Evolutionary conservation across 1,140 invertebrate genomes (phyloP), one percentile per base, ranked within the genome.

Genomic region (Sycobia sp.): DNA sequence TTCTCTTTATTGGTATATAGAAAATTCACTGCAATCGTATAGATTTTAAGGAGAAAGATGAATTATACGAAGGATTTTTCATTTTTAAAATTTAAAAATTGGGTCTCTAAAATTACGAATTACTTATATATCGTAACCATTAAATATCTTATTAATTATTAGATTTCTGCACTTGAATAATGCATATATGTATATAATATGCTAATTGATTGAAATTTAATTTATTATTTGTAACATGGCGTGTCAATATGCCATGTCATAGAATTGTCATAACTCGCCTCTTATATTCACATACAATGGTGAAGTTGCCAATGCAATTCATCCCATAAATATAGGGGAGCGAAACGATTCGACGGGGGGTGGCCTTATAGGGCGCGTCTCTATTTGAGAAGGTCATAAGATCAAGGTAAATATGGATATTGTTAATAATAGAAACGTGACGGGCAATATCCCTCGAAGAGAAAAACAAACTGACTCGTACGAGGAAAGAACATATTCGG

Each of bases 371-470:
- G 18, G 46, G 32, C 32, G 36, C 8, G 23, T 2, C 22, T 61
- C 16, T 66, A 55, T 66, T 66, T 66, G 34, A 67, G 70, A 67
- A 71, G 60, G 68, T 67, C 29, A 67, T 69, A 70, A 70, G 61
- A 61, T 66, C 10, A 68, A 39, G 47, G 59, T 51, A 76, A 70
- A 72, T 60, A 71, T 61, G 63, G 57, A 67, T 69, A 63, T 66
- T 63, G 39, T 65, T 61, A 66, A 66, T 62, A 54, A 47, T 46
- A 59, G 27, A 10, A 44, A 27, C 16, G 54, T 43, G 49, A 54
- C 41, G 39, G 4, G 13, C 27, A 57, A 51, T 57, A 50, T 56
- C 13, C 13, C 13, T 44, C 34, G n/a, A 55, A 63, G 36, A 43
- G 53, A 34, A 43, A 57, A 57, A 43, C 46, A 63, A 63, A 57